Evolutionary conservation across 2,797 vertebrate species (phyloP).

Genomic region (Odontamblyopus lacepedii): DNA sequence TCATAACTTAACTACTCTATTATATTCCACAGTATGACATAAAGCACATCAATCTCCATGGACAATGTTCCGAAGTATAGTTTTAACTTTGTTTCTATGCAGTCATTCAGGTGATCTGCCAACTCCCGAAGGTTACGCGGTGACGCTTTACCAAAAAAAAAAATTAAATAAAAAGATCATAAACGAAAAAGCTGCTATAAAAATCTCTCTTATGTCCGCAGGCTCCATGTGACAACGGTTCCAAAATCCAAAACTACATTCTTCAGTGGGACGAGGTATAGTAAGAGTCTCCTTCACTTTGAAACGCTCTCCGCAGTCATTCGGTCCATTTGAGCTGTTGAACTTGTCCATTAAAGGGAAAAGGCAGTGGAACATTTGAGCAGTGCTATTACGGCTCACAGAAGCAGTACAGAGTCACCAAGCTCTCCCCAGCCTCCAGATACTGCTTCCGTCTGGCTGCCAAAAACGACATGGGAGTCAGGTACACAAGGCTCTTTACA

Average conservation of each 20-base stretch:
- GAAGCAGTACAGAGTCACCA: conserved; percentile 94
- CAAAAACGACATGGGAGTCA: conserved; percentile 94
- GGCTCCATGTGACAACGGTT: conserved; percentile 95
- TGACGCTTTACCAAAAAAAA: no score
- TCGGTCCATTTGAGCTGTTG: conserved; percentile 3
- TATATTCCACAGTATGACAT: no score
- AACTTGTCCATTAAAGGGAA: conserved; percentile 80
- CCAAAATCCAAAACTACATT: conserved; percentile 93
- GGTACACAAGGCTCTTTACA: conserved; percentile 72
- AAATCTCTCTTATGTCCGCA: conserved; percentile 47
- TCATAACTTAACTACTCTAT: no score
- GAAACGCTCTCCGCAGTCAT: background rate
- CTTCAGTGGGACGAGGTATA: conserved; percentile 97
- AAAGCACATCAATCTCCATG: no score
- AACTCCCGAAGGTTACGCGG: no score
- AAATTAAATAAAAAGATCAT: background rate
- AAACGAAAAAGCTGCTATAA: background rate
- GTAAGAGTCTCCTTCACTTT: background rate
- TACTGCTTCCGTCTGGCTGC: conserved; percentile 95
- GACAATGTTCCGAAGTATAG: no score
- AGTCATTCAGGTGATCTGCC: no score
- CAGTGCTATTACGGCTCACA: conserved; percentile 93
- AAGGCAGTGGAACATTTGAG: conserved; percentile 85
- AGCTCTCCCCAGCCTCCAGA: conserved; percentile 92
- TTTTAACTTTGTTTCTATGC: no score